Evolutionary conservation across 2,113 vertebrate genomes (phyloP).

Genomic region (Pteropus alecto): DNA sequence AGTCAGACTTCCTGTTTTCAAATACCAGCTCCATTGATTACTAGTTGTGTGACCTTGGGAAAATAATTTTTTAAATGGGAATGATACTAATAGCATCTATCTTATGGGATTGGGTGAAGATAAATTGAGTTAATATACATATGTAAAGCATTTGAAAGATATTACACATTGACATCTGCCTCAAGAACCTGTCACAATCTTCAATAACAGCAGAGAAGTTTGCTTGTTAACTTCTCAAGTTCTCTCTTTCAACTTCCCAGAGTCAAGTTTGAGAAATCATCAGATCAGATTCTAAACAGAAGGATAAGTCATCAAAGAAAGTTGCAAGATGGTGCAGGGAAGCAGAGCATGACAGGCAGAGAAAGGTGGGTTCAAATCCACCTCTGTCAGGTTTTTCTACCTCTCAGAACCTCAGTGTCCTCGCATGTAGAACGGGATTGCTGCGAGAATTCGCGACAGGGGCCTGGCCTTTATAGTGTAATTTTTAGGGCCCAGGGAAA

Average conservation of each 20-base stretch:
- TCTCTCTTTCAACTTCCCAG: not conserved
- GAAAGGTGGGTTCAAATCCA: not conserved
- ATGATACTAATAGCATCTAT: not conserved
- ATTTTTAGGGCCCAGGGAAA: not conserved
- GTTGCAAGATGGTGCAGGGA: not conserved
- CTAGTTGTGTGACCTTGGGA: not conserved
- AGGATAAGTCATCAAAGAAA: not conserved
- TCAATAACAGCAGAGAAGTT: not conserved
- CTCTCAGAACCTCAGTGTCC: not conserved
- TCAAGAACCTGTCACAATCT: not conserved
- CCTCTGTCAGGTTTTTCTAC: not conserved
- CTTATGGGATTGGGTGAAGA: not conserved
- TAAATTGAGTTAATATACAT: not conserved
- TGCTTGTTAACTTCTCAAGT: not conserved
- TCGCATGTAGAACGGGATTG: not conserved
- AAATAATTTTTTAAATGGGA: not conserved
- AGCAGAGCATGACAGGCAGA: not conserved
- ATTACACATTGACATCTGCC: not conserved
- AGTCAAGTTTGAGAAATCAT: not conserved
- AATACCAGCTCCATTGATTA: not conserved
- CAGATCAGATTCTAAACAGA: not conserved
- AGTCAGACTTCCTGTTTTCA: not conserved
- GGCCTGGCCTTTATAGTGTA: not conserved
- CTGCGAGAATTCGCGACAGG: not conserved
- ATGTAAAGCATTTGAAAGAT: not conserved